Evolutionary conservation across 2,797 vertebrate genomes (phyloP), one percentile per base, ranked within the genome.

Genomic region (Spinus pinus): DNA sequence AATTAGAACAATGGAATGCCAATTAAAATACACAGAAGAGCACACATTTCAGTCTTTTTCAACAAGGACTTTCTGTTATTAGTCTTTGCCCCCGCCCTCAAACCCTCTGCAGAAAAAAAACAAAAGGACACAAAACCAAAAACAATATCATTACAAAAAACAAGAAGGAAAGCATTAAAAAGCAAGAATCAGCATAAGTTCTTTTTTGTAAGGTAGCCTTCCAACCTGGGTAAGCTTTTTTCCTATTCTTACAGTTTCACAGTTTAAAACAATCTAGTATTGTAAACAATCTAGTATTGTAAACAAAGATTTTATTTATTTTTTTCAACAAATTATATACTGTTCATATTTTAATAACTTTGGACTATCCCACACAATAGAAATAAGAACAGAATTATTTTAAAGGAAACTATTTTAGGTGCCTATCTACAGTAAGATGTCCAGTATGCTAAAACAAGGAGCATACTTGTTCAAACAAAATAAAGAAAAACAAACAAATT

Each of bases 241-340:
- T 3, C 25, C 31, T 35, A 35, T 57, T 82, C 23, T 65, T 46
- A 47, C 4, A 37, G 6, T 51, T 66, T 9, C 35, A 57, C 12
- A 56, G 25, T 47, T 91, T 35, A 62, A 67, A 66, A 74, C 27
- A 57, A 35, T 17, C 57, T 60, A 31, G 23, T 9, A 60, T 22
- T 14, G 7, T 5, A 80, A 56, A 53, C 3, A 49, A 72, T 17
- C 57, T 60, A 31, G 20, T 9, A 61, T 22, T 14, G 8, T 5
- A 80, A 57, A 53, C 3, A 44, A 73, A 47, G 9, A 14, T 13
- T 28, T 57, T 28, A 66, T 18, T 66, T 44, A 3, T 37, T 7
- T 17, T 30, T 49, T 11, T 23, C 23, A 44, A 42, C 6, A 30
- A 44, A 21, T 12, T 0, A 70, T 27, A 50, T 2, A 0, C 7